Conservation (phyloP, 1,140 invertebrate genomes). For the Druon quercuslanigerum region DNA sequence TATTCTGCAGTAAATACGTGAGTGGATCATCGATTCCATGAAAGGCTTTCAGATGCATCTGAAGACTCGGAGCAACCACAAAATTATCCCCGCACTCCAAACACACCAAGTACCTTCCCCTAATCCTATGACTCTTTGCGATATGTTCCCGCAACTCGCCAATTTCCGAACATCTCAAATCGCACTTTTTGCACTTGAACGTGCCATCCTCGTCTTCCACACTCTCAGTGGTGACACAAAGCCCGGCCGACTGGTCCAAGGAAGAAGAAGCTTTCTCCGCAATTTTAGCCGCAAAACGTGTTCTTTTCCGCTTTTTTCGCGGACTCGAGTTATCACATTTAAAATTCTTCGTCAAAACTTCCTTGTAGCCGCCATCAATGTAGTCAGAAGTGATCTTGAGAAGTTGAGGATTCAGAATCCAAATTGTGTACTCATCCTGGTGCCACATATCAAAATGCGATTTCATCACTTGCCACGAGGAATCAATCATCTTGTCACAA, state of each 20-base stretch:
- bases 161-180: conserved; percentile 66
- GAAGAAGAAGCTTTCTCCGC: conserved; percentile 34
- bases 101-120: conserved; percentile 78
- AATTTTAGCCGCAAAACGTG: conserved; percentile 59
- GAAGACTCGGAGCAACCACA: conserved; percentile 79
- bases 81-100: conserved; percentile 83
- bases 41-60: conserved; percentile 79
- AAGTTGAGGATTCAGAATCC: conserved; percentile 47
- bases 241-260: conserved; percentile 47
- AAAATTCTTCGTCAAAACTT: conserved; percentile 55
- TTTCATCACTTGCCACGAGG: conserved; percentile 56
- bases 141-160: conserved; percentile 76
- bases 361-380: conserved; percentile 57
- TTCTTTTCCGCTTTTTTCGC: conserved; percentile 51
- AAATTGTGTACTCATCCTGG: conserved; percentile 56
- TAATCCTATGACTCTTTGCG: conserved; percentile 74
- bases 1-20: conserved; percentile 77
- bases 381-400: conserved; percentile 55
- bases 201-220: conserved; percentile 67
- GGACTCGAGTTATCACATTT: conserved; percentile 49
- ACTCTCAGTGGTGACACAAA: conserved; percentile 63
- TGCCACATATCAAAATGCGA: conserved; percentile 64
- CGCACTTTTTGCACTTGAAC: conserved; percentile 77
- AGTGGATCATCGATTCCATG: conserved; percentile 78
- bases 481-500: conserved; percentile 66